These are phyloP conservation scores for Camelus bactrianus DNA, from an alignment of 2,113 vertebrate genomes.

Conservation along the genomic window DNA sequence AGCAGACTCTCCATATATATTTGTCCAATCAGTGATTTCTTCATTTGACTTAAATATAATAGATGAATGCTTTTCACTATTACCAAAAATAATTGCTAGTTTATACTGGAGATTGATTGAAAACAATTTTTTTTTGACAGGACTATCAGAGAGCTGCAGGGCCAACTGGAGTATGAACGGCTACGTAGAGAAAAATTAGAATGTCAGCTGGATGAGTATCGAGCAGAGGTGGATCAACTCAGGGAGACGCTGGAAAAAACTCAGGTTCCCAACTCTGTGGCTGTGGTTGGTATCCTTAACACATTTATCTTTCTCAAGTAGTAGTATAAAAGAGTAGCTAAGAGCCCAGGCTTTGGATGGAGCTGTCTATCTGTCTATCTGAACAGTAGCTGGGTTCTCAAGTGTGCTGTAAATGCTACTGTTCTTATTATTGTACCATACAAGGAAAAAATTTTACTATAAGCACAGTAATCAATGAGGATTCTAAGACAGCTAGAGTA, in stretches of 20 bases:
- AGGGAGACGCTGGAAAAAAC: constrained; percentile 72
- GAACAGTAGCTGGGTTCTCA: background rate
- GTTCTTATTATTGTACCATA: background rate
- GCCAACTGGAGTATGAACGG: constrained; percentile 87
- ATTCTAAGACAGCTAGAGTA: background rate
- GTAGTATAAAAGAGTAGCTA: background rate
- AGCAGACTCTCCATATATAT: background rate
- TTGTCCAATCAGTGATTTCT: constrained; percentile 46
- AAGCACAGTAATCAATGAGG: constrained; percentile 5
- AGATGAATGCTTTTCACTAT: background rate
- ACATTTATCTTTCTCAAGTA: constrained; percentile 45
- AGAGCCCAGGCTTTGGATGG: background rate
- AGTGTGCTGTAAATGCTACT: background rate
- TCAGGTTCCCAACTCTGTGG: background rate
- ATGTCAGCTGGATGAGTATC: constrained; percentile 86
- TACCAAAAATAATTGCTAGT: constrained; percentile 34
- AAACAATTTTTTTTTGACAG: constrained; percentile 77
- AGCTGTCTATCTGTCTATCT: background rate
- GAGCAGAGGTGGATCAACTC: constrained; percentile 85
- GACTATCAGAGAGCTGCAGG: constrained; percentile 84
- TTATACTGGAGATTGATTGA: constrained; percentile 38
- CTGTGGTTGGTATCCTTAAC: constrained; percentile 66
- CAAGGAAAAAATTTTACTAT: background rate
- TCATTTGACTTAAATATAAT: constrained; percentile 49
- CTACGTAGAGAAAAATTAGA: constrained; percentile 90